phyloP scores from a whole-genome alignment of 1,140 invertebrate species.

The Aporrectodea caliginosa region DNA sequence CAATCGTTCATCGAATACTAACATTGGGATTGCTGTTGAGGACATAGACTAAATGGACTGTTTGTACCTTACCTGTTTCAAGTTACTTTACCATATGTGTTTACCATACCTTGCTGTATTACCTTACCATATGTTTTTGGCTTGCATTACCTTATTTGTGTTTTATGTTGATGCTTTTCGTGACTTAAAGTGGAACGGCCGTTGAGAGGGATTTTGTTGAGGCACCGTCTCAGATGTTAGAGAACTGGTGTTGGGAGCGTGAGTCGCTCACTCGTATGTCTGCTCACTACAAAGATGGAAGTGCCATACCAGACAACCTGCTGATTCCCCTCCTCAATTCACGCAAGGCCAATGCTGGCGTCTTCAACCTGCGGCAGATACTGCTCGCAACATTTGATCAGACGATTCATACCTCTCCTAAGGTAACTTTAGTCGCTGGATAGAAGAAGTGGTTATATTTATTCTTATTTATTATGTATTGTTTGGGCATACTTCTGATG shows the following conservation, averaged over 20 bases:
- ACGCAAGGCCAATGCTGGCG: conserved; percentile 58
- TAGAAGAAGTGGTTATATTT: too few species aligned
- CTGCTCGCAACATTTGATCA: conserved; percentile 59
- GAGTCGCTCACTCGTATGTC: conserved; percentile 59
- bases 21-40: too few species aligned
- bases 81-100: too few species aligned
- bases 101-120: too few species aligned
- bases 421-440: too few species aligned
- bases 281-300: conserved; percentile 56
- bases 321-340: conserved; percentile 57
- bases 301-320: conserved; percentile 56
- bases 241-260: conserved; percentile 62
- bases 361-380: conserved; percentile 60
- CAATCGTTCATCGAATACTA: too few species aligned
- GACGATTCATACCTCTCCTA: conserved; percentile 48
- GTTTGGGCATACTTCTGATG: too few species aligned
- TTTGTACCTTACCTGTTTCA: too few species aligned
- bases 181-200: conserved; percentile 52
- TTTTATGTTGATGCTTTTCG: conserved; percentile 16
- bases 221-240: conserved; percentile 62
- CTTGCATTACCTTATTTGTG: too few species aligned
- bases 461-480: too few species aligned
- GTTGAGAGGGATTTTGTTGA: conserved; percentile 63
- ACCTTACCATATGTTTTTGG: too few species aligned
- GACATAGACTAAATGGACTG: too few species aligned